Evolutionary conservation across 2,113 vertebrate genomes (phyloP).

Genomic region (Lucifuga dentata): DNA sequence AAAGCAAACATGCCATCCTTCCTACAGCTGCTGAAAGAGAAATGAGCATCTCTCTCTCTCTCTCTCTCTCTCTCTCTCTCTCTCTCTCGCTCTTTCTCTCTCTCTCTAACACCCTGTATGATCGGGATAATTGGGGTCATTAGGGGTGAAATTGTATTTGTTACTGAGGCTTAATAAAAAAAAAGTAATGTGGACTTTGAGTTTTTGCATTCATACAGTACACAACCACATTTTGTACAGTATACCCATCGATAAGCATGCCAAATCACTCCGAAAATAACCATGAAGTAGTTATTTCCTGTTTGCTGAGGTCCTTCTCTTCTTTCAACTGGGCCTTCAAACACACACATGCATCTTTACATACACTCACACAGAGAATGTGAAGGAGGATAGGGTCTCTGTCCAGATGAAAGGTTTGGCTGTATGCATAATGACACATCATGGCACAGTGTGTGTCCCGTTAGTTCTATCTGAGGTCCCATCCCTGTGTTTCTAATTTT

Average conservation of each 20-base stretch:
- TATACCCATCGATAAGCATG: constrained; percentile 31
- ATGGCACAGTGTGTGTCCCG: constrained; percentile 16
- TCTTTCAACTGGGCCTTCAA: neutral
- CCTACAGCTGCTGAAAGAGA: constrained; percentile 35
- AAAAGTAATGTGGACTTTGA: too few relatives aligned
- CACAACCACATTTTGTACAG: neutral
- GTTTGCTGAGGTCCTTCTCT: constrained; percentile 17
- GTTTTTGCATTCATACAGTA: too few relatives aligned
- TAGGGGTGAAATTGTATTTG: too few relatives aligned
- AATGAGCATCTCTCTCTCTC: constrained; percentile 9
- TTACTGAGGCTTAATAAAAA: too few relatives aligned
- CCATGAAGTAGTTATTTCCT: constrained; percentile 48
- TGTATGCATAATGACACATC: constrained; percentile 43
- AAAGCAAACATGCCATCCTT: constrained; percentile 42
- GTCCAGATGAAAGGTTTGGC: constrained; percentile 34
- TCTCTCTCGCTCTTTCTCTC: too few relatives aligned
- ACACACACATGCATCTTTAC: neutral
- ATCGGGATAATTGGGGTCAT: too few relatives aligned
- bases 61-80: neutral
- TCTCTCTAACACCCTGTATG: too few relatives aligned
- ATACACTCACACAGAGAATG: neutral
- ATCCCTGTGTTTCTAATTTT: constrained; percentile 29
- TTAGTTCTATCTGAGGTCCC: constrained; percentile 7
- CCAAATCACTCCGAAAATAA: constrained; percentile 20
- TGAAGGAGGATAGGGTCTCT: neutral